phyloP scores from a whole-genome alignment of 2,797 vertebrate genomes.

The Bradypodion ventrale region DNA sequence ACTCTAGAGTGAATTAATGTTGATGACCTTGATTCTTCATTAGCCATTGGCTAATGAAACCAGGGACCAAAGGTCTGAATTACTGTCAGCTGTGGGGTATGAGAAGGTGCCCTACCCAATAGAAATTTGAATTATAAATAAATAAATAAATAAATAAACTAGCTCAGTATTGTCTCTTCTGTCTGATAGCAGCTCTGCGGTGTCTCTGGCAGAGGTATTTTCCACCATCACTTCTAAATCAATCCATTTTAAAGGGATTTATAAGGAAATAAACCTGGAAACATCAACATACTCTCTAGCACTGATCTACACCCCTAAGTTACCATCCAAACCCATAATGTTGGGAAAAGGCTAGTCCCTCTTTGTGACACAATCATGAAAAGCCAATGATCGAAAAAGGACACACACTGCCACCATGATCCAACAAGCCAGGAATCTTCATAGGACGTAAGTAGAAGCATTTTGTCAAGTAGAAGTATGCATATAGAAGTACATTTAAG shows the following conservation, averaged over 20 bases:
- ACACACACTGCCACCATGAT: no score
- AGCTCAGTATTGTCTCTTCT: not conserved
- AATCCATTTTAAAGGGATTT: not conserved
- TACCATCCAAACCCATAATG: not conserved
- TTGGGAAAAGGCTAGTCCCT: not conserved
- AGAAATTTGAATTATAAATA: no score
- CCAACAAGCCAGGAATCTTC: no score
- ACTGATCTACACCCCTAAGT: not conserved
- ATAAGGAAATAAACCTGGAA: not conserved
- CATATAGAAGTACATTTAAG: no score
- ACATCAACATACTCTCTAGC: not conserved
- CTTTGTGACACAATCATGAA: not conserved
- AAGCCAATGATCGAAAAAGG: no score
- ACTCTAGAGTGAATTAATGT: not conserved
- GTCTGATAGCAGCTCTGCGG: not conserved
- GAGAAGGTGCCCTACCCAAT: not conserved
- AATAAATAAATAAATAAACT: no score
- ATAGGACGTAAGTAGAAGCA: no score
- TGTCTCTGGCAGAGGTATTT: not conserved
- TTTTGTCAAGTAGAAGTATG: no score
- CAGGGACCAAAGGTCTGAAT: not conserved
- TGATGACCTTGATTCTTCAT: slow-evolving; percentile 26
- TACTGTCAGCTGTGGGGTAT: not conserved
- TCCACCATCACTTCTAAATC: not conserved
- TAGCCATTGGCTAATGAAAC: not conserved